Evolutionary conservation across 1,140 invertebrate species (phyloP).

Genomic region (Brachionus calyciflorus): DNA sequence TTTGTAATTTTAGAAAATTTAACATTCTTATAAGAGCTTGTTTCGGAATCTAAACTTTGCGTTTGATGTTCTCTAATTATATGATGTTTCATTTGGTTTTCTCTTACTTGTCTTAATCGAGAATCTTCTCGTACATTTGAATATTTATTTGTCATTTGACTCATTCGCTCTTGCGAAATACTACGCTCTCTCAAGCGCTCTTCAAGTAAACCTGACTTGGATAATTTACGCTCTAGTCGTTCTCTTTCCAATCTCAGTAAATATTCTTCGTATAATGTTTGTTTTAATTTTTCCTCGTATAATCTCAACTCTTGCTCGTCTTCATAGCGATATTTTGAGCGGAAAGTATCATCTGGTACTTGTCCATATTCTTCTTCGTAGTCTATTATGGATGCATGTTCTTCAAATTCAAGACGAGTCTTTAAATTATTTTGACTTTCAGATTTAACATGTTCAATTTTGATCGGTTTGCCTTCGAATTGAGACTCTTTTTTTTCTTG

Average conservation of each 20-base stretch:
- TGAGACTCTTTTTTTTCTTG: not conserved
- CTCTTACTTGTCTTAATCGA: constrained; percentile 30
- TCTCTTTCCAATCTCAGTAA: constrained; percentile 35
- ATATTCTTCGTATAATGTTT: constrained; percentile 45
- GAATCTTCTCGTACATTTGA: not conserved
- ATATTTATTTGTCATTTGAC: not conserved
- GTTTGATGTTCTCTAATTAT: not conserved
- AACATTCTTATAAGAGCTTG: not conserved
- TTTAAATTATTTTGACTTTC: not conserved
- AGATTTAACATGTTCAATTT: constrained; percentile 27
- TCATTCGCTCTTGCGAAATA: constrained; percentile 29
- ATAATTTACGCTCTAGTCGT: constrained; percentile 24
- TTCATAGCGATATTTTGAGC: not conserved
- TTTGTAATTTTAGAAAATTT: constrained; percentile 28
- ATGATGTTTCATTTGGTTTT: not conserved
- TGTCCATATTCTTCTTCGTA: not conserved
- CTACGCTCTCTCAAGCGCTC: constrained; percentile 36
- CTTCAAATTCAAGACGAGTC: not conserved
- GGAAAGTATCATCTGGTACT: not conserved
- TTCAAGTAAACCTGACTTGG: constrained; percentile 22
- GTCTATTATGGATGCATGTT: not conserved
- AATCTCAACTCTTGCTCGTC: constrained; percentile 12
- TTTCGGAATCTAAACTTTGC: constrained; percentile 22
- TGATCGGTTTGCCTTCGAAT: not conserved
- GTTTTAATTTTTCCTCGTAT: constrained; percentile 32